Evolutionary conservation across 1,140 invertebrate genomes (phyloP).

Genomic region (honey bee (Apis mellifera)): DNA sequence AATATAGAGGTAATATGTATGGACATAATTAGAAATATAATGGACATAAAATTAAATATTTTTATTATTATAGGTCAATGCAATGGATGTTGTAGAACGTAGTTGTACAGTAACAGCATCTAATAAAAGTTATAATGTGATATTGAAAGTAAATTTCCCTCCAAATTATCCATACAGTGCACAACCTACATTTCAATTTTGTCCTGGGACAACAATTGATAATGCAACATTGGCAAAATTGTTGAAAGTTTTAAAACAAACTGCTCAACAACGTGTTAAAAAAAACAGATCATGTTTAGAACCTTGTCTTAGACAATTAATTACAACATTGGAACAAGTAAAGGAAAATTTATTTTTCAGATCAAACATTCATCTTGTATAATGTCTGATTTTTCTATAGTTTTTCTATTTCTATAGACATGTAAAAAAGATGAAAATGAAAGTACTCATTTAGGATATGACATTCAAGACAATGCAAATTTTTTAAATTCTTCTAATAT

Average conservation of each 20-base stretch:
- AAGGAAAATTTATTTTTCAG: constrained; percentile 39
- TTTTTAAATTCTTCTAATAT: constrained; percentile 76
- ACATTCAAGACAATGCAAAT: constrained; percentile 77
- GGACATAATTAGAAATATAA: neutral
- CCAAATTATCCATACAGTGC: constrained; percentile 88
- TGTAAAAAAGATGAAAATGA: constrained; percentile 79
- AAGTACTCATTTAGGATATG: constrained; percentile 72
- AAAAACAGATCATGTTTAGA: constrained; percentile 91
- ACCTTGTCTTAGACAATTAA: constrained; percentile 89
- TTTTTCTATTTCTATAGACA: constrained; percentile 65
- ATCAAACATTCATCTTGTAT: neutral
- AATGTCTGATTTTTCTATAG: constrained; percentile 9
- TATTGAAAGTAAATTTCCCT: constrained; percentile 91
- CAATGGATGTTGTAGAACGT: constrained; percentile 86
- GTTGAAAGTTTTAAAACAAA: constrained; percentile 87
- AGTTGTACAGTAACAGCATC: constrained; percentile 88
- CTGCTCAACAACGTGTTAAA: constrained; percentile 87
- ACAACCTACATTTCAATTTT: constrained; percentile 88
- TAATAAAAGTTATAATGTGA: constrained; percentile 87
- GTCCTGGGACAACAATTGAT: constrained; percentile 84
- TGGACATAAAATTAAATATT: no score
- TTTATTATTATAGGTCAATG: constrained; percentile 78
- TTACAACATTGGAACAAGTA: constrained; percentile 86
- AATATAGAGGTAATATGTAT: constrained; percentile 86
- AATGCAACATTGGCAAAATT: constrained; percentile 83